Evolutionary conservation across 1,140 invertebrate genomes (phyloP), one percentile per base, ranked within the genome.

Genomic region (Leptinotarsa lineolata): DNA sequence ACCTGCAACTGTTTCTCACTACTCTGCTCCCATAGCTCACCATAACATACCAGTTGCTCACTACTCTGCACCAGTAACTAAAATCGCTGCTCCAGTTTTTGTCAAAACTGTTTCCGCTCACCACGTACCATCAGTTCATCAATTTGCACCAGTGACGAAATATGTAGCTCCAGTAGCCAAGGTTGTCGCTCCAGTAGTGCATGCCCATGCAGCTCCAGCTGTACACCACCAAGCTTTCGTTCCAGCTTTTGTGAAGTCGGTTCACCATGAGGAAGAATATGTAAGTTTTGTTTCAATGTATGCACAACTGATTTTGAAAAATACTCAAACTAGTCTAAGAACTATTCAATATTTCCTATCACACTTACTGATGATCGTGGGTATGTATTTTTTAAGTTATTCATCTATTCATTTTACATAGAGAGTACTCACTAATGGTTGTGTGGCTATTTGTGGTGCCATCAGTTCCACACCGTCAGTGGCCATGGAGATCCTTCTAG

Each of bases 201-300:
- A 68, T 44, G 64, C 12, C 8, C 46, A 72, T 46, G 84, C 85
- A 44, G 86, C 81, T 54, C 79, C 73, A 67, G 22, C 70, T 68
- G 73, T 73, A 46, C 60, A 81, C 79, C n/a, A 80, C 83, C 21
- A 80, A 81, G 20, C 18, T 16, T 48, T 12, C 0, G 20, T n/a
- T 39, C 30, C 21, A 16, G 22, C 30, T 39, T 39, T 39, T 54
- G 63, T 20, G 12, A 44, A 18, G 1, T 30, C 22, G 11, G n/a
- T 20, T n/a, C 45, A 54, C 59, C 66, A 74, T 30, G 46, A 78
- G 59, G 74, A 77, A 70, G 67, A 73, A 74, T 72, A 67, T 68
- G 74, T 72, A 67, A 72, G 71, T 67, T 39, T 39, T 39, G 30
- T 39, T 39, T 11, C 8, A 8, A 11, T 39, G 11, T 39, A 8